Percentiles rank a stretch among this genome's conserved stretches.
Evolutionary conservation across 2,113 vertebrate genomes (phyloP).

Genomic region (Gymnogyps californianus): DNA sequence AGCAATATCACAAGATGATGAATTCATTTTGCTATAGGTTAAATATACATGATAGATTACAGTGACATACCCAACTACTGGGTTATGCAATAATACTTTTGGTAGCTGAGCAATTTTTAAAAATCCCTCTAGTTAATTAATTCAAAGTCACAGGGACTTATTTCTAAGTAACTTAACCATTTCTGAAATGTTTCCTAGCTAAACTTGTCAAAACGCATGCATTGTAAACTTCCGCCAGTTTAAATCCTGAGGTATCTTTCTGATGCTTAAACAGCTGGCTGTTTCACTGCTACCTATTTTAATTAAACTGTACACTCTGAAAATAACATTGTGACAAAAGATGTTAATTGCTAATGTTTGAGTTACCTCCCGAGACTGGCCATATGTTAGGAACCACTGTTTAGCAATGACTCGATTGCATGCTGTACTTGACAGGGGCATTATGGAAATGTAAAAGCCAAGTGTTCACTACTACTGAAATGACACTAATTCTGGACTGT

Average conservation of each 20-base stretch:
- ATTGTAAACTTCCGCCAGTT: not conserved
- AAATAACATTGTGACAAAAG: slow-evolving; percentile 60
- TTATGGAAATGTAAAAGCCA: slow-evolving; percentile 7
- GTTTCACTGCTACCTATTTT: slow-evolving; percentile 48
- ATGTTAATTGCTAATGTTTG: slow-evolving; percentile 50
- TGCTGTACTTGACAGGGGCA: not conserved
- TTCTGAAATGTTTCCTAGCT: not conserved
- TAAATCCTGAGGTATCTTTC: slow-evolving; percentile 20
- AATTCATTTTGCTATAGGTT: not conserved
- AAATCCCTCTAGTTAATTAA: not conserved
- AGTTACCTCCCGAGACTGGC: slow-evolving; percentile 44
- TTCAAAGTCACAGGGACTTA: not conserved
- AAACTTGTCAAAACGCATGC: not conserved
- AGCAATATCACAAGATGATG: not conserved
- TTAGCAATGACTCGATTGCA: not conserved
- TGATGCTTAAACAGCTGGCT: slow-evolving; percentile 42
- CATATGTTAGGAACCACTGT: slow-evolving; percentile 46
- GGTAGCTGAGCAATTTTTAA: not conserved
- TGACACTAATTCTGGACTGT: not conserved
- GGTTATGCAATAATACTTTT: not conserved
- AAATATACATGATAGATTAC: not conserved
- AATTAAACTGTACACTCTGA: slow-evolving; percentile 61
- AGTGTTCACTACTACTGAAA: not conserved
- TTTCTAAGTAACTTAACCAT: not conserved
- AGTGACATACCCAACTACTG: not conserved